phyloP scores from a whole-genome alignment of 1,140 invertebrate genomes.

The Streblospio benedicti region DNA sequence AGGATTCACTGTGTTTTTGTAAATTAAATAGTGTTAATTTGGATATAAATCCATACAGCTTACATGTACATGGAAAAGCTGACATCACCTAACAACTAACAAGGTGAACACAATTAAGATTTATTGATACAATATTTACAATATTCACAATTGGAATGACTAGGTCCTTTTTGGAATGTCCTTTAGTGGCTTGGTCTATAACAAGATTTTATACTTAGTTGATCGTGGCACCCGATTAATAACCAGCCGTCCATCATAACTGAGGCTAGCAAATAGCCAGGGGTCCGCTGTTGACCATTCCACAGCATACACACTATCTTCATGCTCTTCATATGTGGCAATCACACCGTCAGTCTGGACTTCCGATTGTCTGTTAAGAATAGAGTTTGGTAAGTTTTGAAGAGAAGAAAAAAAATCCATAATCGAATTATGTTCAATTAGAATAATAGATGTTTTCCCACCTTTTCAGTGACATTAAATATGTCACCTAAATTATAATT shows the following conservation, averaged over 20 bases:
- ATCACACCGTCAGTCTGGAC: conserved; percentile 63
- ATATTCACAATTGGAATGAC: no score
- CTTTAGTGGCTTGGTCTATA: no score
- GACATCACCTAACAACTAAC: no score
- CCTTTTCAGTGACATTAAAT: no score
- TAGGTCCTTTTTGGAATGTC: no score
- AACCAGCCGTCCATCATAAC: conserved; percentile 88
- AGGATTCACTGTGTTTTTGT: no score
- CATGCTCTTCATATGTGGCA: conserved; percentile 87
- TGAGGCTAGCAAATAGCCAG: conserved; percentile 95
- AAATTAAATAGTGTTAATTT: no score
- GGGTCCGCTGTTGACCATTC: conserved; percentile 95
- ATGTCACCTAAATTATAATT: no score
- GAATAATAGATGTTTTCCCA: not conserved
- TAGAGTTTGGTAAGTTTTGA: conserved; percentile 46
- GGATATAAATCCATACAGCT: no score
- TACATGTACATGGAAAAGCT: no score
- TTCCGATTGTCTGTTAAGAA: conserved; percentile 2
- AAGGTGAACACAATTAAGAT: no score
- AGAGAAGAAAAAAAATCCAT: conserved; percentile 27
- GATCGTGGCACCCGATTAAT: conserved; percentile 84
- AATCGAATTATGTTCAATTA: not conserved
- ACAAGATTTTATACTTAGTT: conserved; percentile 68
- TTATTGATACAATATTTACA: no score
- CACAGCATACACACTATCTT: conserved; percentile 93